A percentile compares a stretch with the other conserved stretches of the same genome.
phyloP scores from a whole-genome alignment of 2,113 vertebrate genomes.

The Mastomys coucha region DNA sequence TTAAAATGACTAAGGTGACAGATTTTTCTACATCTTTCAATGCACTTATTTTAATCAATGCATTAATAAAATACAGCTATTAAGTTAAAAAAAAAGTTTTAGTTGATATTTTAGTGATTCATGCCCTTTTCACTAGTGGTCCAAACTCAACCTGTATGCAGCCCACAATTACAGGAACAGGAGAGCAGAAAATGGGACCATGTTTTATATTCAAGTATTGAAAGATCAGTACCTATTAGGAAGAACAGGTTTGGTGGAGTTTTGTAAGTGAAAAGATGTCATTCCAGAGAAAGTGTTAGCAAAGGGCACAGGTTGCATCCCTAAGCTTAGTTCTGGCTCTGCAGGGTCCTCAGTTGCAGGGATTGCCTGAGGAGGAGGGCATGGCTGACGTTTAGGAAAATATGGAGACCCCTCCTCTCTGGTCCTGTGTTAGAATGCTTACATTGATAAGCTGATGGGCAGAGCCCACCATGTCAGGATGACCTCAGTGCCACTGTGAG shows the following conservation, averaged over 20 bases:
- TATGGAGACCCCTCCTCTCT: background rate
- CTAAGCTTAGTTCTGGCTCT: background rate
- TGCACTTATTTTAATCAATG: background rate
- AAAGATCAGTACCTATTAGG: background rate
- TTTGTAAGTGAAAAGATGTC: background rate
- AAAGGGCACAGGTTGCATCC: background rate
- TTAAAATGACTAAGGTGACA: background rate
- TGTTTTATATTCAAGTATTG: background rate
- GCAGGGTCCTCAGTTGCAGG: background rate
- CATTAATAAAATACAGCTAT: background rate
- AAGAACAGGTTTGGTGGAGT: background rate
- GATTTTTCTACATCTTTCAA: background rate
- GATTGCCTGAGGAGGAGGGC: accelerated
- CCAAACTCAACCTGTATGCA: background rate
- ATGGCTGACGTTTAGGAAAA: too few species aligned
- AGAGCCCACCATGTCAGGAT: background rate
- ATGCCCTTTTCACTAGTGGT: background rate
- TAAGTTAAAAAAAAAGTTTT: background rate
- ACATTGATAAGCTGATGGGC: background rate
- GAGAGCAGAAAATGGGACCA: background rate
- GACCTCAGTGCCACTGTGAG: accelerated
- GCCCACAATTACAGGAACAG: background rate
- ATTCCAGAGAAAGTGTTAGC: background rate
- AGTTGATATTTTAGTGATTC: background rate
- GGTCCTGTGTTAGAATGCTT: background rate